A percentile compares a stretch with the other conserved stretches of the same genome.
Conservation (phyloP, 2,113 vertebrate species). For the Rissa tridactyla region DNA sequence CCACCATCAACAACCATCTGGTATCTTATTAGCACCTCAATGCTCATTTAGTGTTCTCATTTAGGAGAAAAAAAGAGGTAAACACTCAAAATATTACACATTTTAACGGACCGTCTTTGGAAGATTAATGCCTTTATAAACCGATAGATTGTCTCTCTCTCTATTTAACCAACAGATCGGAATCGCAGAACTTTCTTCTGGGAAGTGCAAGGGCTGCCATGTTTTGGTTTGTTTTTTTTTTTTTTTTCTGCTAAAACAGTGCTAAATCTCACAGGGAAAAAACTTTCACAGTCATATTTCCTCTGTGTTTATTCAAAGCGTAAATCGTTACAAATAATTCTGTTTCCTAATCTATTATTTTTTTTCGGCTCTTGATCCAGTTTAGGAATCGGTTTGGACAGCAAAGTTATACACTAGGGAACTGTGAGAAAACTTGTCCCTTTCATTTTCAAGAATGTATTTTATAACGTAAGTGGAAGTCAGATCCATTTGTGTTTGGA, state of each 20-base stretch:
- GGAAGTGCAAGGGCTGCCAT: background rate
- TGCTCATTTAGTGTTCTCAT: conserved; percentile 82
- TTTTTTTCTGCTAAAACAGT: background rate
- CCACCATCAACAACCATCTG: conserved; percentile 87
- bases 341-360: background rate
- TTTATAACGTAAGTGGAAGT: background rate
- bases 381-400: background rate
- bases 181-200: background rate
- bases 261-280: background rate
- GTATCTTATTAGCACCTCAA: conserved; percentile 88
- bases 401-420: background rate
- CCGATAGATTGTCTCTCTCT: background rate
- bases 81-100: conserved; percentile 68
- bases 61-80: conserved; percentile 68
- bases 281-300: background rate
- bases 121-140: conserved; percentile 45
- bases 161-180: background rate
- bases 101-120: conserved; percentile 20
- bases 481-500: background rate
- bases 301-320: background rate
- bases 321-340: background rate
- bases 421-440: background rate
- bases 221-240: background rate
- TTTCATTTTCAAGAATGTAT: background rate
- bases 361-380: background rate